A percentile compares a stretch with the other conserved stretches of the same genome.
Conservation (phyloP, 2,113 vertebrate genomes). For the Globicephala melas region DNA sequence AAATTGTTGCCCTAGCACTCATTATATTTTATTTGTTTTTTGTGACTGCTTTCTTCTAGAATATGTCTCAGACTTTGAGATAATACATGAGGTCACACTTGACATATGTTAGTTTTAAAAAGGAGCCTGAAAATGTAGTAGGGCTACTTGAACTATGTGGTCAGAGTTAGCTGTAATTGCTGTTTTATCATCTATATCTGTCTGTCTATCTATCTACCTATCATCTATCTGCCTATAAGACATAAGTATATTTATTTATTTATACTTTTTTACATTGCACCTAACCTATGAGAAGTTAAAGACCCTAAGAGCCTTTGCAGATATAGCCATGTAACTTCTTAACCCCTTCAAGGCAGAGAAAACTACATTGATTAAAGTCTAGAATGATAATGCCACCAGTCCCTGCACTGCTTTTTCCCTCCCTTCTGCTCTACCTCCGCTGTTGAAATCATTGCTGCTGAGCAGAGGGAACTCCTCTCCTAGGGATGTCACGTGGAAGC, state of each 20-base stretch:
- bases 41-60: conserved; percentile 40
- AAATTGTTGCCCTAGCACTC: conserved; percentile 18
- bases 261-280: neutral
- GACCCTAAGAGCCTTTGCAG: neutral
- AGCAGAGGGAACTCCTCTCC: neutral
- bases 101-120: neutral
- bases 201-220: neutral
- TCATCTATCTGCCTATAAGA: neutral
- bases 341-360: neutral
- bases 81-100: neutral
- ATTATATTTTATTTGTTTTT: conserved; percentile 42
- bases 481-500: neutral
- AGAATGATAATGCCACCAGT: neutral
- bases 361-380: neutral
- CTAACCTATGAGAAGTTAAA: neutral
- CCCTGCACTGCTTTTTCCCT: neutral
- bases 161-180: neutral
- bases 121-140: neutral
- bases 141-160: neutral
- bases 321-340: neutral
- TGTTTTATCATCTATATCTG: neutral
- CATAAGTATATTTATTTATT: neutral
- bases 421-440: neutral
- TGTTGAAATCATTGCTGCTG: neutral
- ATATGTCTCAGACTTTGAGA: neutral